phyloP scores from a whole-genome alignment of 2,888 invertebrate genomes.

The Selenia dentaria region DNA sequence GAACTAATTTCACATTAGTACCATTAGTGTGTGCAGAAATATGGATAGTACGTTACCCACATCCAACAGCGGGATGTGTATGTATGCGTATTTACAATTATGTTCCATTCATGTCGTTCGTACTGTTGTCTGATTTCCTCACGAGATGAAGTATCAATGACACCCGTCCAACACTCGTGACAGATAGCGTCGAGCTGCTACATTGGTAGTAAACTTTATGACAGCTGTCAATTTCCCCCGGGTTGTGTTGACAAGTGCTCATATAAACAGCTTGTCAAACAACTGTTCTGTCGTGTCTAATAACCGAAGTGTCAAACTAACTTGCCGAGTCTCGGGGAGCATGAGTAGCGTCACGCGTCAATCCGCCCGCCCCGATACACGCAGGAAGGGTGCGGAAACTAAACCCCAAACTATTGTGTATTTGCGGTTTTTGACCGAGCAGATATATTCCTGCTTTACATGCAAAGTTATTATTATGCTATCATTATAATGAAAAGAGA shows the following conservation, averaged over 20 bases:
- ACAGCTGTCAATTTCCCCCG: slow-evolving; percentile 46
- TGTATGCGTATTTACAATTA: too few relatives aligned
- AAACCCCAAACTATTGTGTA: slow-evolving; percentile 4
- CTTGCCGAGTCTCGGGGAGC: slow-evolving; percentile 7
- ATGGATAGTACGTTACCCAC: too few relatives aligned
- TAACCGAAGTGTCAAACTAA: slow-evolving; percentile 33
- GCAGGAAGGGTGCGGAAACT: slow-evolving; percentile 10
- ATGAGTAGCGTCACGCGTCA: slow-evolving; percentile 17
- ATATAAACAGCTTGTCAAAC: slow-evolving; percentile 35
- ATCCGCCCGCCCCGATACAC: slow-evolving; percentile 1
- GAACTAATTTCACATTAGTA: too few relatives aligned
- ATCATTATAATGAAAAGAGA: slow-evolving; percentile 3
- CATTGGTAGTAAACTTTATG: slow-evolving; percentile 27
- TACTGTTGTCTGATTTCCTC: too few relatives aligned
- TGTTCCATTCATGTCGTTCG: too few relatives aligned
- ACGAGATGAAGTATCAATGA: slow-evolving; percentile 16
- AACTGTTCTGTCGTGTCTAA: slow-evolving; percentile 30
- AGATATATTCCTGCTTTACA: background rate
- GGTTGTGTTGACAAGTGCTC: slow-evolving; percentile 29
- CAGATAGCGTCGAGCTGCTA: slow-evolving; percentile 3
- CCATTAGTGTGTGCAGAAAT: too few relatives aligned
- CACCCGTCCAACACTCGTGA: slow-evolving; percentile 17
- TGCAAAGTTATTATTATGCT: background rate
- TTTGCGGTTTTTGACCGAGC: background rate
- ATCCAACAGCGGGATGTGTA: too few relatives aligned